A percentile compares a stretch with the other conserved stretches of the same genome.
These are phyloP conservation scores for Chondrosia reniformis DNA, from an alignment of 37 sponge, comb jelly and placozoan genomes.

Conservation along the genomic window DNA sequence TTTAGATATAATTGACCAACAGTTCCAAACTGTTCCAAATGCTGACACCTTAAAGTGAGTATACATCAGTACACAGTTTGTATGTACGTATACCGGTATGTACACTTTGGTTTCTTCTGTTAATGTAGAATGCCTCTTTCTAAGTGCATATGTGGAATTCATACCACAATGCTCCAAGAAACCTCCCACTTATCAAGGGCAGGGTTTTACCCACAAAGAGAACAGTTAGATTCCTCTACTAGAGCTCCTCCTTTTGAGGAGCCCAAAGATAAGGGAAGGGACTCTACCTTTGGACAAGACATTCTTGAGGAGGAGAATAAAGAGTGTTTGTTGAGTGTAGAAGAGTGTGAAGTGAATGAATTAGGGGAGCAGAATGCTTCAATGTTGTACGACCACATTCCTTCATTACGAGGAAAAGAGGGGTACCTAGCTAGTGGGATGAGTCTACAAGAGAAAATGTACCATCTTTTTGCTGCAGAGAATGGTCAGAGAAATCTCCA, in stretches of 20 bases:
- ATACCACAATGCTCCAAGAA: conserved; percentile 40
- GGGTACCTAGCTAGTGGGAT: background rate
- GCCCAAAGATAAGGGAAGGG: no score
- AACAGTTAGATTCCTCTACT: conserved; percentile 13
- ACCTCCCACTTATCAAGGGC: conserved; percentile 39
- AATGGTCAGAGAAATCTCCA: no score
- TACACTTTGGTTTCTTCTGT: background rate
- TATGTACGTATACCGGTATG: background rate
- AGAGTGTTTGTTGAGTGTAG: background rate
- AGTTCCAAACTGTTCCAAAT: background rate
- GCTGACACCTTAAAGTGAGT: background rate
- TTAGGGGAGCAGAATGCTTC: background rate
- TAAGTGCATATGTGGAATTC: conserved; percentile 40
- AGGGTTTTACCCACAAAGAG: conserved; percentile 36
- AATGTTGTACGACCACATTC: background rate
- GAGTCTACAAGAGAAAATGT: conserved; percentile 52
- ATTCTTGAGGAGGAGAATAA: background rate
- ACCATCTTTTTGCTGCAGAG: no score
- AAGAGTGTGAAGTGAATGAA: background rate
- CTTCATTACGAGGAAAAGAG: background rate
- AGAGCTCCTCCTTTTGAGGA: background rate
- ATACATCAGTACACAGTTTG: background rate
- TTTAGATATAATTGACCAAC: background rate
- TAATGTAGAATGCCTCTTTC: conserved; percentile 24
- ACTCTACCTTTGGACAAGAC: no score